Conservation (phyloP, 2,113 vertebrate species). For the Gracilinanus agilis region DNA sequence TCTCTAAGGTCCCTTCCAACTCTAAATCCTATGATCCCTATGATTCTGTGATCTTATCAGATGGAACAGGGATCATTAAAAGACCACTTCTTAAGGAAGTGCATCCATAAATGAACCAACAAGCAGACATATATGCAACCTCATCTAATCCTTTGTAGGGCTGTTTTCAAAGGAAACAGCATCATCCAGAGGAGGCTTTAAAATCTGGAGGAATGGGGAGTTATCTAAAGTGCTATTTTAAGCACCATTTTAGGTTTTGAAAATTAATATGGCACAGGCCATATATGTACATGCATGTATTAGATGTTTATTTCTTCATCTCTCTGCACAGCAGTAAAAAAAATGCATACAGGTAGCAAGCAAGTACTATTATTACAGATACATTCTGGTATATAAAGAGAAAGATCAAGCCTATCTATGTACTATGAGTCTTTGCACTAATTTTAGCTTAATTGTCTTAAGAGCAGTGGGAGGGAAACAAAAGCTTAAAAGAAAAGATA, state of each 20-base stretch:
- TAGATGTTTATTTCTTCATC: constrained; percentile 44
- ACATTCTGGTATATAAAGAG: constrained; percentile 32
- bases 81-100: constrained; percentile 56
- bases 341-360: constrained; percentile 23
- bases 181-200: constrained; percentile 49
- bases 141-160: constrained; percentile 59
- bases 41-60: constrained; percentile 11
- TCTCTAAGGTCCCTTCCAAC: constrained; percentile 21
- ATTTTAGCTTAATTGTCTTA: constrained; percentile 30
- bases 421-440: not conserved
- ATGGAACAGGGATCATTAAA: constrained; percentile 50
- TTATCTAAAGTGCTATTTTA: constrained; percentile 48
- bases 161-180: constrained; percentile 57
- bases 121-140: constrained; percentile 32
- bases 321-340: constrained; percentile 41
- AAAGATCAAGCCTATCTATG: too few relatives aligned
- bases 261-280: constrained; percentile 54
- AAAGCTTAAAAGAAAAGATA: constrained; percentile 1
- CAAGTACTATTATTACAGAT: constrained; percentile 52
- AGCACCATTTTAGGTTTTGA: constrained; percentile 18
- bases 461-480: constrained; percentile 17
- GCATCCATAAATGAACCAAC: constrained; percentile 60
- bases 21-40: not conserved
- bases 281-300: not conserved
- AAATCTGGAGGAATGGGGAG: constrained; percentile 29